Base-by-base conservation (phyloP, 2,113 vertebrate species). In the Heterochromis multidens region DNA sequence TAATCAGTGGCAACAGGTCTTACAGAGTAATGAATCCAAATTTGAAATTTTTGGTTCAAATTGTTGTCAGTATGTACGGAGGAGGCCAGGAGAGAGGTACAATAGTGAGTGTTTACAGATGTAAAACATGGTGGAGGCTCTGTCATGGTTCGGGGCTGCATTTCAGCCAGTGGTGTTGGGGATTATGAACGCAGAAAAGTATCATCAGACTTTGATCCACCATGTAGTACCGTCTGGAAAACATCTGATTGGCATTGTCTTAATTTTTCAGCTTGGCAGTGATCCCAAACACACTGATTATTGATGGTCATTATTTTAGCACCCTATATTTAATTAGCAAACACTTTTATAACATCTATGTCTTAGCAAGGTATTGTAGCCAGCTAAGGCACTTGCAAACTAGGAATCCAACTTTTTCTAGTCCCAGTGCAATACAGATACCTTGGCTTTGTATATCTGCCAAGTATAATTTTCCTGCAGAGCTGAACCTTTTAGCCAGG, bases 351-450 rank as follows among this genome's bases (percentile, higher is more conserved):
- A 43, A 67, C 35, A 1, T n/a, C 37, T 43, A 43, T 31, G 35
- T 37, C 2, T 37, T 9, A 37, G 8, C 35, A n/a, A n/a, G n/a
- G n/a, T n/a, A n/a, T n/a, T n/a, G n/a, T n/a, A n/a, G n/a, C n/a
- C n/a, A n/a, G n/a, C n/a, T n/a, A n/a, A n/a, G 5, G 7, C 2
- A 7, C 7, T 35, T 9, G 35, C 2, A 9, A 67, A 43, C 23
- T 10, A 27, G 0, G 23, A 67, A 10, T 72, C 25, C 0, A 21
- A 31, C 67, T 0, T 13, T 72, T 72, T 31, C 25, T 27, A 46
- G 23, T 49, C 49, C 16, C 0, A 0, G 3, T 49, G 17, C 65
- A 72, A 29, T 16, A 46, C 43, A 6, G 6, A 19, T 52, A 14
- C 46, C 27, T 31, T 14, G 6, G 11, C 19, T 74, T 54, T n/a